Evolutionary conservation across 2,113 vertebrate genomes (phyloP).

Genomic region (Paramormyrops kingsleyae): DNA sequence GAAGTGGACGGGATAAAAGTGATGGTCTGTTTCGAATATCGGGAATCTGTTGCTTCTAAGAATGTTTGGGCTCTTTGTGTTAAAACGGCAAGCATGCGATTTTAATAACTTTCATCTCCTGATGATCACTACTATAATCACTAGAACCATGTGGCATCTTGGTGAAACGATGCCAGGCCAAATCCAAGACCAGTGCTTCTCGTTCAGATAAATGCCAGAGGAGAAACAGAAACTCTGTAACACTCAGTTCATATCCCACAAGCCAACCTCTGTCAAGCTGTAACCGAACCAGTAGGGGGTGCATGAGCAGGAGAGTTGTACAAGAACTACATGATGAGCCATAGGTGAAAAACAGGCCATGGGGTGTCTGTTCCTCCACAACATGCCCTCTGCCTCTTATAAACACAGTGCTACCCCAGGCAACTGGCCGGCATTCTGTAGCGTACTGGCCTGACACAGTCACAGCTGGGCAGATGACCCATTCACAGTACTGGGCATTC

Average conservation of each 20-base stretch:
- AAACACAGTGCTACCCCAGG: background rate
- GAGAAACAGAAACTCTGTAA: background rate
- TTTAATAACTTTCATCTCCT: slow-evolving; percentile 1
- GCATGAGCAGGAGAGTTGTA: background rate
- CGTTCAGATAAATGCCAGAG: background rate
- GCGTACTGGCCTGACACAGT: background rate
- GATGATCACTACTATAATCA: background rate
- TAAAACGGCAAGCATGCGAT: background rate
- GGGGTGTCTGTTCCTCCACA: background rate
- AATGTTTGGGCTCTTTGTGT: background rate
- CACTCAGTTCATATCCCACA: background rate
- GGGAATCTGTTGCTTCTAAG: background rate
- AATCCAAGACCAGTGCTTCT: background rate
- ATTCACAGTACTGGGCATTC: no score
- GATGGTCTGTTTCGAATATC: background rate
- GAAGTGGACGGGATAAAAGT: background rate
- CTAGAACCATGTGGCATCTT: background rate
- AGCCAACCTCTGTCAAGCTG: background rate
- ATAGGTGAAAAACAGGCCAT: background rate
- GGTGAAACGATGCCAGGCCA: no score
- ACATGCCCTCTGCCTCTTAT: background rate
- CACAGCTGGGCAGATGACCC: background rate
- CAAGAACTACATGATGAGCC: background rate
- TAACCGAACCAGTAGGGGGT: background rate
- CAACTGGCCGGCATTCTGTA: background rate